Evolutionary conservation across 2,113 vertebrate genomes (phyloP), one percentile per base, ranked within the genome.

Genomic region (Larimichthys polyactis): DNA sequence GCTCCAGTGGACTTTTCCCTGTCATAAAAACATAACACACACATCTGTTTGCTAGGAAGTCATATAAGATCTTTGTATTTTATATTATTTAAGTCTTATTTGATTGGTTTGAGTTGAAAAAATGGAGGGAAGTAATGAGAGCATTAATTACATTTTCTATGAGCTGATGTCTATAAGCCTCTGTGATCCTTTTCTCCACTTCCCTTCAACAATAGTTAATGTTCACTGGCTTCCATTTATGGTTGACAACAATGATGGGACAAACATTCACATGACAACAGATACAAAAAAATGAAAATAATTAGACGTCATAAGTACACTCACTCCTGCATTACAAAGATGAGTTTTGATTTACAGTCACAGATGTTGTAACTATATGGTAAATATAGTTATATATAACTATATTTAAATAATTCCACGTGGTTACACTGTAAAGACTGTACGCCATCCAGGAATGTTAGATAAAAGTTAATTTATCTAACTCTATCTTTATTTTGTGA

Each of bases 1-100:
- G 77, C 82, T 29, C 59, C 52, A 14, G 60, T 93, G 93, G 94
- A 95, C 94, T 94, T 95, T 94, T 43, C 52, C 91, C 93, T 20
- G 54, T 59, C 82, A 88, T 91, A 94, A 93, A 94, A 73, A 46
- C 51, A 11, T 27, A 66, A 51, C 46, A 66, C 11, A 14, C 48
- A 17, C 17, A 11, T 64, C 54, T 78, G 71, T 86, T 86, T 89
- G 78, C 69, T 32, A 48, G 67, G 24, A 88, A 77, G 66, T 57
- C 43, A 68, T 60, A 78, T 29, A 78, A 22, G 19, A 36, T 22
- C 14, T 22, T 22, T 6, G 44, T 73, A 12, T 60, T 20, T 73
- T n/a, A 0, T n/a, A 0, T 57, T 17, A 32, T 44, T 43, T 24
- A 1, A 0, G 14, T 74, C 44, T 75, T 36, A 65, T 17, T 73